phyloP scores from a whole-genome alignment of 2,113 vertebrate genomes.

The Sigmodon hispidus region DNA sequence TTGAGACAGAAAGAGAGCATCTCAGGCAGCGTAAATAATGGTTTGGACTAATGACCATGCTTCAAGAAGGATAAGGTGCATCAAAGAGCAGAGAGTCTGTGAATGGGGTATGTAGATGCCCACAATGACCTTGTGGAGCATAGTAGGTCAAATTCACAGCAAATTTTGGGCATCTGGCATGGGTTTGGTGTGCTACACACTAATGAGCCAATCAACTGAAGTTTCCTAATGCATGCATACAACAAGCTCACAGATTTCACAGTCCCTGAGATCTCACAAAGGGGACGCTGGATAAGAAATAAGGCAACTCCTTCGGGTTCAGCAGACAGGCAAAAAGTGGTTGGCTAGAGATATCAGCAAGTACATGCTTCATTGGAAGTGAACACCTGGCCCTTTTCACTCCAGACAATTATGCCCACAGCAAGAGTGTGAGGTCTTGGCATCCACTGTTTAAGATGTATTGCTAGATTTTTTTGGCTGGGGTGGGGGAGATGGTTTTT shows the following conservation, averaged over 20 bases:
- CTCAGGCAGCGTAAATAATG: neutral
- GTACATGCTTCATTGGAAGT: neutral
- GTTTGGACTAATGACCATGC: neutral
- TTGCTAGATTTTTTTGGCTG: neutral
- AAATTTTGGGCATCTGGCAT: neutral
- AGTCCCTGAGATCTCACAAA: neutral
- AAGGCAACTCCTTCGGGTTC: neutral
- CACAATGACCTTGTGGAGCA: neutral
- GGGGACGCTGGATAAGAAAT: neutral
- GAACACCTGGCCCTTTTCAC: fast-evolving
- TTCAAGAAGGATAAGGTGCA: no score
- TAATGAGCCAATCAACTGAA: no score
- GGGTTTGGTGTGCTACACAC: neutral
- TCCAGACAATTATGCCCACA: neutral
- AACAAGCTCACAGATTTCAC: neutral
- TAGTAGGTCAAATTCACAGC: neutral
- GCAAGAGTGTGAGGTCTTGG: neutral
- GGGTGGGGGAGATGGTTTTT: neutral
- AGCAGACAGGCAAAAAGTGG: neutral
- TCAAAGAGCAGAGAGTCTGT: neutral
- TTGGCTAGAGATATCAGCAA: neutral
- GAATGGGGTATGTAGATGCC: fast-evolving
- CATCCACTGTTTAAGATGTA: neutral
- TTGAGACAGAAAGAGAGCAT: neutral
- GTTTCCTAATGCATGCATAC: neutral